phyloP scores from a whole-genome alignment of 2,888 invertebrate genomes.

The Invenusta paracnida region DNA sequence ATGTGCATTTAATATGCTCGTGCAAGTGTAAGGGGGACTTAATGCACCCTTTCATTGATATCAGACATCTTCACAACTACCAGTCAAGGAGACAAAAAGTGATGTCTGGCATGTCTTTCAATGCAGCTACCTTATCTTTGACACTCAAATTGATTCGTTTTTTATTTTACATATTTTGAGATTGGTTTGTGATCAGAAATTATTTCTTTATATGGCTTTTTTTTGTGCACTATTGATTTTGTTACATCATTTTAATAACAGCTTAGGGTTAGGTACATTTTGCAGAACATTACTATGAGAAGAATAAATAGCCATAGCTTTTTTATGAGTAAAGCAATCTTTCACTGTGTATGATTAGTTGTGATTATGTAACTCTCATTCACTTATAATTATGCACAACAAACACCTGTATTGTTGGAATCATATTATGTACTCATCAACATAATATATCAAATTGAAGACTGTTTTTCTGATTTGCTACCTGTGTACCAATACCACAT shows the following conservation, averaged over 20 bases:
- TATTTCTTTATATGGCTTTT: not conserved
- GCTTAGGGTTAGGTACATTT: not conserved
- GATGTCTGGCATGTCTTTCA: not conserved
- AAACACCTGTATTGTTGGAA: not conserved
- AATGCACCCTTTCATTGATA: too few species aligned
- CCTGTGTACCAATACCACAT: not conserved
- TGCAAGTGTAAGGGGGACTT: too few species aligned
- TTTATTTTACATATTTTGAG: not conserved
- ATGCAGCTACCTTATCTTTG: not conserved
- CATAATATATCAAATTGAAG: too few species aligned
- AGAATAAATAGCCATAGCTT: not conserved
- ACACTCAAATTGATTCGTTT: not conserved
- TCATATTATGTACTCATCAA: not conserved
- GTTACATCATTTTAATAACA: not conserved
- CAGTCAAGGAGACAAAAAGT: too few species aligned
- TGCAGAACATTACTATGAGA: not conserved
- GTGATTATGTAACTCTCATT: not conserved
- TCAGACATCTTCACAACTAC: too few species aligned
- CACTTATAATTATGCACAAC: not conserved
- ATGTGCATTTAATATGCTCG: too few species aligned
- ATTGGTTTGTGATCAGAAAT: not conserved
- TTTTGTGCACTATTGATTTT: not conserved
- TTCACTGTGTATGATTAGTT: not conserved
- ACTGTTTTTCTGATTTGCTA: not conserved
- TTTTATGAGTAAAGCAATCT: not conserved